Conservation (phyloP, 2,888 invertebrate species). For the Ochropleura leucogaster region DNA sequence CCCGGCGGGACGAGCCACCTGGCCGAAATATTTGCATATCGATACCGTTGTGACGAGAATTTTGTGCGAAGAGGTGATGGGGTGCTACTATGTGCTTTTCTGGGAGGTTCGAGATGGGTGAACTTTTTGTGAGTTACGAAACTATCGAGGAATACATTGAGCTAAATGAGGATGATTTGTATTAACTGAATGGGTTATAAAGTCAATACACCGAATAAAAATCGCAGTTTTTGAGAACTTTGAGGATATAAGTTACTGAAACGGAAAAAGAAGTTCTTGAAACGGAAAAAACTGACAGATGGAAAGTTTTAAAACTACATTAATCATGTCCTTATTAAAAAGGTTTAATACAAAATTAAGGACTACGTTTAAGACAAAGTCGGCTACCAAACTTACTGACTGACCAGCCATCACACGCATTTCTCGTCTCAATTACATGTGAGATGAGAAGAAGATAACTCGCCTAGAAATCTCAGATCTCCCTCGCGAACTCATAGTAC, state of each 20-base stretch:
- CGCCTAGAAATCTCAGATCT: background rate
- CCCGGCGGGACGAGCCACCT: conserved; percentile 46
- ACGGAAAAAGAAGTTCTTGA: too few species aligned
- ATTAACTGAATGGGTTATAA: background rate
- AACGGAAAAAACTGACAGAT: too few species aligned
- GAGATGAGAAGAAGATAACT: conserved; percentile 3
- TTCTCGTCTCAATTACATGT: background rate
- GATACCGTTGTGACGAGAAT: conserved; percentile 57
- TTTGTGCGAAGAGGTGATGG: conserved; percentile 11
- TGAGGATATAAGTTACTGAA: too few species aligned
- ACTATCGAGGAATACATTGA: background rate
- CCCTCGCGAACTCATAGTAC: conserved; percentile 35
- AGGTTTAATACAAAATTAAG: too few species aligned
- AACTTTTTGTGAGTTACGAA: background rate
- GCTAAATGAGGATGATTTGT: background rate
- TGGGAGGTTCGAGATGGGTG: background rate
- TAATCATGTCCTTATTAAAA: too few species aligned
- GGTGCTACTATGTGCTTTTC: conserved; percentile 33
- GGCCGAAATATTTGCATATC: conserved; percentile 61
- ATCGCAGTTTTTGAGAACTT: too few species aligned
- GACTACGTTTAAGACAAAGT: too few species aligned
- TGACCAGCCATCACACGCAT: background rate
- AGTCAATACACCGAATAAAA: too few species aligned
- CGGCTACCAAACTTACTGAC: background rate
- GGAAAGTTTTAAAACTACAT: too few species aligned